Percentiles rank a stretch among this genome's conserved stretches.
These are phyloP conservation scores for Rousettus madagascariensis DNA, from an alignment of 2,797 vertebrate species.

Conservation along the genomic window DNA sequence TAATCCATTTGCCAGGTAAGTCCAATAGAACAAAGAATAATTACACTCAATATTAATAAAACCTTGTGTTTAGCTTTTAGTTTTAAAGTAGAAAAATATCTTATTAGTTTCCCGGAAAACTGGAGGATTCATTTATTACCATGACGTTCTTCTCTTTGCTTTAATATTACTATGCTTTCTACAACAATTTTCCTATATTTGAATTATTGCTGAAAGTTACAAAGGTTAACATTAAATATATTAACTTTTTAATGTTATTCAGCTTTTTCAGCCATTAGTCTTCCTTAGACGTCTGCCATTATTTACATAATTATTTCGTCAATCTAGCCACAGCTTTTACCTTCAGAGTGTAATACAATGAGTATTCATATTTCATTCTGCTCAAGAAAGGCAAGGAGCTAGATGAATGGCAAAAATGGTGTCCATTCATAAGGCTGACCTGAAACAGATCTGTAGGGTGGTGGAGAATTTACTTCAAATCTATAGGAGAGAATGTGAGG, in stretches of 20 bases:
- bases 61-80: constrained; percentile 62
- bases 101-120: constrained; percentile 67
- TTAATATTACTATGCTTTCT: constrained; percentile 65
- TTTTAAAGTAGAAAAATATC: constrained; percentile 67
- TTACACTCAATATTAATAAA: constrained; percentile 58
- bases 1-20: constrained; percentile 13
- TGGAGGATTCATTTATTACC: constrained; percentile 67
- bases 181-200: constrained; percentile 65
- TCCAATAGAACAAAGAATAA: constrained; percentile 42
- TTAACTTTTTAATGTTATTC: constrained; percentile 71
- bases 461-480: constrained; percentile 43
- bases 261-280: constrained; percentile 74
- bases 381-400: neutral
- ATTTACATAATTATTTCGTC: constrained; percentile 80
- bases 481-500: neutral
- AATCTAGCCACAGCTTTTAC: constrained; percentile 71
- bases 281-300: constrained; percentile 61
- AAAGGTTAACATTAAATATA: constrained; percentile 75
- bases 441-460: constrained; percentile 23
- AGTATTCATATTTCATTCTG: constrained; percentile 64
- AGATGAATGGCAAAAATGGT: constrained; percentile 36
- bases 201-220: constrained; percentile 57
- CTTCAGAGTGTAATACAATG: constrained; percentile 51
- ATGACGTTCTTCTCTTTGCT: constrained; percentile 60
- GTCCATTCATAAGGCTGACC: constrained; percentile 49